These are phyloP conservation scores for Mesochorus sp. DNA, from an alignment of 2,888 invertebrate genomes.

Conservation along the genomic window DNA sequence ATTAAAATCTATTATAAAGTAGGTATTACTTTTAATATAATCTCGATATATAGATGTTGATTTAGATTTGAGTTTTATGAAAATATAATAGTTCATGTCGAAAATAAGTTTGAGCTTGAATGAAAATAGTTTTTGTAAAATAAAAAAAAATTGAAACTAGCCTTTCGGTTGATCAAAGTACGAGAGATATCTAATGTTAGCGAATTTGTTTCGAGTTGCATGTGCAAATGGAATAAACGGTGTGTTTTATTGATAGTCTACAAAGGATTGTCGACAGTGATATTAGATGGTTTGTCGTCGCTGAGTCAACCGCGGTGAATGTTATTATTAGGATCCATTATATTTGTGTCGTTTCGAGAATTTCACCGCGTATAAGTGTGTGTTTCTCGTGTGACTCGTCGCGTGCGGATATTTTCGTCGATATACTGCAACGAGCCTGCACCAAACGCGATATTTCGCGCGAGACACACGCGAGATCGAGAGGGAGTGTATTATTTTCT, in stretches of 20 bases:
- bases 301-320: slow-evolving; percentile 31
- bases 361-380: background rate
- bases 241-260: slow-evolving; percentile 39
- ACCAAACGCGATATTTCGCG: slow-evolving; percentile 29
- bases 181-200: background rate
- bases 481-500: background rate
- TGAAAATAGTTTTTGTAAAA: too few relatives aligned
- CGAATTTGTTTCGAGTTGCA: slow-evolving; percentile 33
- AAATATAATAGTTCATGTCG: too few relatives aligned
- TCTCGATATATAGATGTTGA: too few relatives aligned
- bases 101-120: too few relatives aligned
- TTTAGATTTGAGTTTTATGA: too few relatives aligned
- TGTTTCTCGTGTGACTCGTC: slow-evolving; percentile 35
- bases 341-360: slow-evolving; percentile 32
- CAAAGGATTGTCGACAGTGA: slow-evolving; percentile 11
- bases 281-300: slow-evolving; percentile 47
- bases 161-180: too few relatives aligned
- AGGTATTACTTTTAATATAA: too few relatives aligned
- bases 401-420: slow-evolving; percentile 56
- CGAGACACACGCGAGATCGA: background rate
- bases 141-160: too few relatives aligned
- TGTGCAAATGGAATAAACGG: slow-evolving; percentile 19
- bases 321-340: slow-evolving; percentile 55
- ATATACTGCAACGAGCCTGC: slow-evolving; percentile 37
- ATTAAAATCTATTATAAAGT: too few relatives aligned